Base-by-base conservation (phyloP, 2,888 invertebrate genomes). In the Liodrosophila aerea region DNA sequence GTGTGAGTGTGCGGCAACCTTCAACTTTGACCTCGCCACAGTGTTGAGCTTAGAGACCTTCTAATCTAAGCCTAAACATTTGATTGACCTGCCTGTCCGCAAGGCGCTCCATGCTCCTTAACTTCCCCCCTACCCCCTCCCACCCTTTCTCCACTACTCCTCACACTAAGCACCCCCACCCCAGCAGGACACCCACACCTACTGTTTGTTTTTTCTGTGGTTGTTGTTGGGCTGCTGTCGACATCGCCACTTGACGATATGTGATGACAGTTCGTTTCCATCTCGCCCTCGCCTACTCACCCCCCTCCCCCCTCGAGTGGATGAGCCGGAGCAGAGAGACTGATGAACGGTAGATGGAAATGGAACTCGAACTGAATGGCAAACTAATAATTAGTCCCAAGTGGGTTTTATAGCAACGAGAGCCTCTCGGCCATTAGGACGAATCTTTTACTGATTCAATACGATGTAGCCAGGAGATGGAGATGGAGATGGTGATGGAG, bases 341-440 rank as follows among this genome's bases (percentile, higher is more conserved):
- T 43, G 67, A 54, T 67, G 52, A 65, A 65, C 72, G 49, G 54
- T 52, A 53, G 45, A 49, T 47, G 59, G 13, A 37, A 40, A 34
- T 36, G 34, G 62, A 73, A 71, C 45, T 53, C 33, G 39, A 62
- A 46, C 37, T 43, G 43, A 43, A 66, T 73, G 40, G 49, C 60
- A 56, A 72, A 74, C 76, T 70, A 86, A 78, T 78, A 86, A 78
- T 86, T 86, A 78, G 82, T 78, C 86, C 78, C 78, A 81, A 76
- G 78, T 73, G 86, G 60, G 65, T 69, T 81, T 59, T 82, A 59
- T 68, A 73, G 81, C 86, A 85, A 80, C 75, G 64, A 73, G 73
- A n/a, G 44, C 43, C 44, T 34, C 44, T 49, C 45, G 68, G 29
- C 68, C 73, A 68, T 72, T 72, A 66, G 60, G 39, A 30, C 33